Base-by-base conservation (phyloP, 2,797 vertebrate species). In the Ctenochaetus hawaiiensis region DNA sequence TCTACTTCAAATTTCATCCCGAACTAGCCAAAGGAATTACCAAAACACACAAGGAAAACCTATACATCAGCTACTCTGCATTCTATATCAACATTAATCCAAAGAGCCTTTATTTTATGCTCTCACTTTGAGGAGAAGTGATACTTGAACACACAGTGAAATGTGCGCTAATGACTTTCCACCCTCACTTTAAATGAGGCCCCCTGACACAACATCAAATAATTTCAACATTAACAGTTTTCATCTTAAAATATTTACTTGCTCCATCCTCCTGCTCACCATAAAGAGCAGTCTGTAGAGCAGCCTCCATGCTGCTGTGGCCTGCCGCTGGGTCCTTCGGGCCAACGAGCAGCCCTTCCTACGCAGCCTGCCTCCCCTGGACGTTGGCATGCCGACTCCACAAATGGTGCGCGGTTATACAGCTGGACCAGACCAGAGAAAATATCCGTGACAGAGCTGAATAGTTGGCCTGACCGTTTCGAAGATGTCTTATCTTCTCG, bases 321-420 rank as follows among this genome's bases (percentile, higher is more conserved):
- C 94, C 81, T 95, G 94, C 68, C 93, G 90, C 85, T 89, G 93
- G 18, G 92, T 95, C 89, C 94, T 95, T 30, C 93, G 86, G 87
- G 92, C 94, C 83, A 96, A 82, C 0, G 93, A 95, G 83, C 94
- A 92, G 79, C 94, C 93, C 91, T 94, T 96, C 54, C 93, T 95
- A 62, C 90, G 92, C 78, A 93, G 84, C 83, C 91, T 89, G 78
- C 92, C 93, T 82, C 92, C 91, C 74, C 93, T 92, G 81, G 90
- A 93, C 23, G 88, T 75, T 18, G 95, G 94, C 96, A 96, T 96
- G 67, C n/a, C 11, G 5, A 81, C 67, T 58, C 20, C 30, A 63
- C 20, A 58, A 23, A 22, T 4, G 10, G 0, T 0, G 20, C 8
- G n/a, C 1, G 34, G n/a, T 43, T 52, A 20, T 5, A 41, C 17